These are phyloP conservation scores for Varanus komodoensis DNA, from an alignment of 2,113 vertebrate genomes.

Conservation along the genomic window DNA sequence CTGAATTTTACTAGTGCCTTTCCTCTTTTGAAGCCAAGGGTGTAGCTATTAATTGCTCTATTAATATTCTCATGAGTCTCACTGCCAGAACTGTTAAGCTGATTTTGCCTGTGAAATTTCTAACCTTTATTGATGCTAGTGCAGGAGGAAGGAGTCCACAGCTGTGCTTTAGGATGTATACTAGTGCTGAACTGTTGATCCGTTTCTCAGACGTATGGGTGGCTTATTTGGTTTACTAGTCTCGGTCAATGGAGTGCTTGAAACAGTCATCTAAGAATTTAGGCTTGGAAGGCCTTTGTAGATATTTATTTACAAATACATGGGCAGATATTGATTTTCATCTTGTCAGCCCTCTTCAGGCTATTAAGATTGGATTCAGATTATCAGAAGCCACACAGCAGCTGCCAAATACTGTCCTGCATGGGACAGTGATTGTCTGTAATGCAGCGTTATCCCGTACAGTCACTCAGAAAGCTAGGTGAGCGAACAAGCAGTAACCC, in stretches of 20 bases:
- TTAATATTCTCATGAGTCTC: slow-evolving; percentile 60
- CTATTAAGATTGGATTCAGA: not conserved
- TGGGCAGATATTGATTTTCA: not conserved
- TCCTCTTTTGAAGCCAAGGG: slow-evolving; percentile 45
- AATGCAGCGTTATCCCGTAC: not conserved
- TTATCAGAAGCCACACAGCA: not conserved
- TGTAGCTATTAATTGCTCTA: slow-evolving; percentile 53
- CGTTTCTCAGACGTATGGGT: not conserved
- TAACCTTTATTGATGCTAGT: slow-evolving; percentile 13
- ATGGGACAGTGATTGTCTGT: not conserved
- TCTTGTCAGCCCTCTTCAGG: not conserved
- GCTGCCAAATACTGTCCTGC: not conserved
- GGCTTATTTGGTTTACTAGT: slow-evolving; percentile 36
- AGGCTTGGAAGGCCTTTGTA: slow-evolving; percentile 19
- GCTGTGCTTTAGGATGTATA: not conserved
- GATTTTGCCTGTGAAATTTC: slow-evolving; percentile 1
- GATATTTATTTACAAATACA: not conserved
- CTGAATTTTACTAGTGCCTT: slow-evolving; percentile 27
- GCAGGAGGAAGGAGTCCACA: slow-evolving; percentile 17
- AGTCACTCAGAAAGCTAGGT: not conserved
- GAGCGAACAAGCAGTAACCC: not conserved
- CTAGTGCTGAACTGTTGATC: not conserved
- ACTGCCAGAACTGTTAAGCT: slow-evolving; percentile 35
- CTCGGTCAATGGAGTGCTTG: slow-evolving; percentile 27
- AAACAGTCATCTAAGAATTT: slow-evolving; percentile 59